phyloP scores from a whole-genome alignment of 2,888 invertebrate genomes.

The Habrosyne pyritoides region DNA sequence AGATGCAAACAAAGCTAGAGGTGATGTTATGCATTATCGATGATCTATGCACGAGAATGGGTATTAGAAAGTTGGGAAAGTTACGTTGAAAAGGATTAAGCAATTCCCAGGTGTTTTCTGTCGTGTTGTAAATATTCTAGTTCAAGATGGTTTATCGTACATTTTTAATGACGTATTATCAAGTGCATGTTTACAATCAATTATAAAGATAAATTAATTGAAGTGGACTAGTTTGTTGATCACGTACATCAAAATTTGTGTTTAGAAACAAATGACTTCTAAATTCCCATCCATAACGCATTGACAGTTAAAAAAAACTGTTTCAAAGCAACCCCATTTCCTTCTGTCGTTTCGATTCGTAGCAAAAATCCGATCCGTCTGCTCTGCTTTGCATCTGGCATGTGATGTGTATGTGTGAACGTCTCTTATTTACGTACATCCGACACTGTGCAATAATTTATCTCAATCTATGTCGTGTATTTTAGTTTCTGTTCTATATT shows the following conservation, averaged over 20 bases:
- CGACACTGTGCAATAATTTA: constrained; percentile 1
- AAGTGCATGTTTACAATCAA: constrained; percentile 2
- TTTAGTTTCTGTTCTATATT: constrained; percentile 6
- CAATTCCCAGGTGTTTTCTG: neutral
- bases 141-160: neutral
- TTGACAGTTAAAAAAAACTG: neutral
- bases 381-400: neutral
- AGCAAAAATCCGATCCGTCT: constrained; percentile 2
- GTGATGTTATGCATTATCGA: neutral
- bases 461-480: constrained; percentile 6
- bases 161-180: neutral
- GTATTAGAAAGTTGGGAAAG: constrained; percentile 1
- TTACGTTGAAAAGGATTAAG: neutral
- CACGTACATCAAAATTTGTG: neutral
- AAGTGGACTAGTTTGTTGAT: neutral
- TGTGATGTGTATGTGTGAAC: neutral
- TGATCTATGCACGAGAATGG: neutral
- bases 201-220: neutral
- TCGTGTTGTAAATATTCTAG: neutral
- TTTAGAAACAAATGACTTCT: neutral
- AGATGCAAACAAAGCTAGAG: neutral
- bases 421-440: constrained; percentile 6
- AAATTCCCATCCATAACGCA: neutral
- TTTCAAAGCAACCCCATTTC: neutral
- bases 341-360: neutral